Evolutionary conservation across 1,140 invertebrate genomes (phyloP).

Genomic region (Asobara japonica): DNA sequence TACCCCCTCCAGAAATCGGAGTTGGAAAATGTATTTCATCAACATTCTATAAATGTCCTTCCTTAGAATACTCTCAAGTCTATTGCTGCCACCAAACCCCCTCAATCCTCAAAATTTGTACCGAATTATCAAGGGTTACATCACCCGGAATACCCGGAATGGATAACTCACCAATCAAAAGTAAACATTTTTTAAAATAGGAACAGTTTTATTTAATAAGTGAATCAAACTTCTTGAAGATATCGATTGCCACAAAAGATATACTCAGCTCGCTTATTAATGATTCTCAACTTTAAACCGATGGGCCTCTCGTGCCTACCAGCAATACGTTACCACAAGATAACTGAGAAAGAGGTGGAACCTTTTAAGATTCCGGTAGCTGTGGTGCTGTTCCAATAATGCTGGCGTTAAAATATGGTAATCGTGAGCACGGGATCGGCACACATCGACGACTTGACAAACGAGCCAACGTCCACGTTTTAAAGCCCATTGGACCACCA

Average conservation of each 20-base stretch:
- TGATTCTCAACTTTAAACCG: not conserved
- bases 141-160: no score
- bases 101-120: not conserved
- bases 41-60: not conserved
- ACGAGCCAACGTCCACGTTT: constrained; percentile 54
- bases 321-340: not conserved
- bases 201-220: no score
- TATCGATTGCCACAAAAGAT: not conserved
- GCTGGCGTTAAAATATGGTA: constrained; percentile 67
- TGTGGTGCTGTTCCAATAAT: constrained; percentile 54
- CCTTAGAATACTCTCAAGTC: not conserved
- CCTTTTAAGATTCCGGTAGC: constrained; percentile 59
- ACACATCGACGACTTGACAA: constrained; percentile 66
- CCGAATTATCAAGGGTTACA: not conserved
- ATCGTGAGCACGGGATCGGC: constrained; percentile 60
- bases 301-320: not conserved
- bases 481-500: constrained; percentile 59
- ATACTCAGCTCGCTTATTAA: not conserved
- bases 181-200: not conserved
- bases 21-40: not conserved
- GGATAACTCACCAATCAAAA: not conserved
- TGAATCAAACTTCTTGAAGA: not conserved
- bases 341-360: not conserved
- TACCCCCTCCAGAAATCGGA: not conserved
- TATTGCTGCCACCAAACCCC: not conserved